Evolutionary conservation across 2,113 vertebrate species (phyloP).

Genomic region (Seriola quinqueradiata): DNA sequence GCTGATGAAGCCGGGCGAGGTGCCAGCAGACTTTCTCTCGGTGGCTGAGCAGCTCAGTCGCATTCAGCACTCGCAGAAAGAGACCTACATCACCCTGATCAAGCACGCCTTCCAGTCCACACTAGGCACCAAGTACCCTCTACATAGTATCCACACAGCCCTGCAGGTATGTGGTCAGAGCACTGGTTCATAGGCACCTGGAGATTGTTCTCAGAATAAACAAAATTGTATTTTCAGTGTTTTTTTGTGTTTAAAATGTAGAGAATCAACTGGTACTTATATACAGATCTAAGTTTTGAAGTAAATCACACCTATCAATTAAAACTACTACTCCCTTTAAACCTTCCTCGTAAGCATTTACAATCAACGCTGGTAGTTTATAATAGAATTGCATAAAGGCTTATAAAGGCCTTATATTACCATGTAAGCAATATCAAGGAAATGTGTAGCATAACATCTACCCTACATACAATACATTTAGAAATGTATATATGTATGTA

Average conservation of each 20-base stretch:
- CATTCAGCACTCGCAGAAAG: slow-evolving; percentile 75
- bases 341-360: background rate
- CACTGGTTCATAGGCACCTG: background rate
- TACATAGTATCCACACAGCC: slow-evolving; percentile 79
- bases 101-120: slow-evolving; percentile 92
- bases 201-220: background rate
- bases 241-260: background rate
- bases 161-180: slow-evolving; percentile 86
- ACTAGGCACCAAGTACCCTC: slow-evolving; percentile 87
- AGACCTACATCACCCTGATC: slow-evolving; percentile 86
- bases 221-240: background rate
- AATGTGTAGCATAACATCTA: background rate
- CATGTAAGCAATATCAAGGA: too few relatives aligned
- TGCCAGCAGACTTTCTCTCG: slow-evolving; percentile 89
- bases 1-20: slow-evolving; percentile 90
- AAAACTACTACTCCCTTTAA: background rate
- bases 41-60: slow-evolving; percentile 89
- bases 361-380: background rate
- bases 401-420: too few relatives aligned
- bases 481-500: too few relatives aligned
- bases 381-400: background rate
- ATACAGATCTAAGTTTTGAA: background rate
- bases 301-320: background rate
- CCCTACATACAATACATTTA: too few relatives aligned
- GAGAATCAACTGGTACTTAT: background rate